Evolutionary conservation across 2,888 invertebrate genomes (phyloP).

Genomic region (Cylloceria caligata): DNA sequence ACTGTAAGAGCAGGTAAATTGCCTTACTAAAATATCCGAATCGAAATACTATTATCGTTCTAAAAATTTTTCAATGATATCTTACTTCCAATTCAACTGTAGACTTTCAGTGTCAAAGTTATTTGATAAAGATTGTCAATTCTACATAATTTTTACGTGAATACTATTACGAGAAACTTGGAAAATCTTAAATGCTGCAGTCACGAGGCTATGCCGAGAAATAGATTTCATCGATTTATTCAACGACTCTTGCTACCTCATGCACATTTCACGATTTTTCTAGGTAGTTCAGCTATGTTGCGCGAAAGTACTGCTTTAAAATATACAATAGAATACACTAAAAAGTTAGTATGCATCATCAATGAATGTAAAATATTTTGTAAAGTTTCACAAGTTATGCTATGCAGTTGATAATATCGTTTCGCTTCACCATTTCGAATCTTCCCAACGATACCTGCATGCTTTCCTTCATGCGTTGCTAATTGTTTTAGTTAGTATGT

Average conservation of each 20-base stretch:
- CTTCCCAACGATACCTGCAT: neutral
- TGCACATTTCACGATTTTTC: neutral
- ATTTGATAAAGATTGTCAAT: neutral
- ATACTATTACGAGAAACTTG: neutral
- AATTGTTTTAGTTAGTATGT: no score
- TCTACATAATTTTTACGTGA: neutral
- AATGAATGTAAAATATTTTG: neutral
- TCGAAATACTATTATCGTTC: neutral
- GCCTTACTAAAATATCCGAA: constrained; percentile 6
- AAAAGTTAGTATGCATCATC: neutral
- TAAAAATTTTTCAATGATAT: neutral
- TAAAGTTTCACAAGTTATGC: no score
- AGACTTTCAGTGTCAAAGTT: no score
- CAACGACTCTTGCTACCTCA: neutral
- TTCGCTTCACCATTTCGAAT: neutral
- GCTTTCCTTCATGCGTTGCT: no score
- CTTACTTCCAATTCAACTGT: no score
- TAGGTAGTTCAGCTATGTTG: neutral
- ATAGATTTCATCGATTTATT: constrained; percentile 11
- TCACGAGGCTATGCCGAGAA: neutral
- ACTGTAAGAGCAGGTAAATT: constrained; percentile 42
- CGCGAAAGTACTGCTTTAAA: neutral
- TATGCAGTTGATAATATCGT: no score
- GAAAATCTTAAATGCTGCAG: neutral
- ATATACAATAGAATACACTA: neutral